These are phyloP conservation scores for Discoglossus pictus DNA, from an alignment of 2,797 vertebrate species.

Conservation along the genomic window DNA sequence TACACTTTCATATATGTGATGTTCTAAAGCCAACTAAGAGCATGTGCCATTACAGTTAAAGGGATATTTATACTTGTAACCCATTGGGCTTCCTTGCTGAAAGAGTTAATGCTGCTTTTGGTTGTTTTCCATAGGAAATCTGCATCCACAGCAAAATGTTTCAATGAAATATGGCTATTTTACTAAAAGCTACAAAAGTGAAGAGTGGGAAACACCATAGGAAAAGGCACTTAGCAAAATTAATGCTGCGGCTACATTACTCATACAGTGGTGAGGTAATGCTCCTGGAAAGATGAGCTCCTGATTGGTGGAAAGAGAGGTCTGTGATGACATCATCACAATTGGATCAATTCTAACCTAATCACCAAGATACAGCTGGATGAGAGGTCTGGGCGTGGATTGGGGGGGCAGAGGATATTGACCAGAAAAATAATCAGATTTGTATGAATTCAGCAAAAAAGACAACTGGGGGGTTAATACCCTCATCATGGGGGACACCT, in stretches of 20 bases:
- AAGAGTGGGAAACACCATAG: not conserved
- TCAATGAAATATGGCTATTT: conserved; percentile 6
- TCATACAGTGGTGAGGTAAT: conserved; percentile 23
- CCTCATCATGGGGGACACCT: too few species aligned
- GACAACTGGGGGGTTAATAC: too few species aligned
- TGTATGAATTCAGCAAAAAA: too few species aligned
- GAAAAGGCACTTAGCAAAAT: conserved; percentile 21
- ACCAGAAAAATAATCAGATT: too few species aligned
- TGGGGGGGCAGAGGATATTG: not conserved
- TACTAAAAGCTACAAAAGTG: conserved; percentile 3
- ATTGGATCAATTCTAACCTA: conserved; percentile 38
- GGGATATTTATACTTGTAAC: too few species aligned
- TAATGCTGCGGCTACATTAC: conserved; percentile 3
- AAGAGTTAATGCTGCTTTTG: too few species aligned
- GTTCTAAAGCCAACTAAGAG: too few species aligned
- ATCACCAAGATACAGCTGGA: conserved; percentile 10
- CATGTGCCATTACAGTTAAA: too few species aligned
- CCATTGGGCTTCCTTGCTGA: too few species aligned
- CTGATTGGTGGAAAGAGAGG: conserved; percentile 13
- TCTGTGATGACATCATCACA: conserved; percentile 21
- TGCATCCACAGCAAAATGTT: conserved; percentile 8
- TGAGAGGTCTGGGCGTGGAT: not conserved
- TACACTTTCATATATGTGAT: too few species aligned
- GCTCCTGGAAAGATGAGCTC: conserved; percentile 8
- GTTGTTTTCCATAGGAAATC: too few species aligned